Evolutionary conservation across 2,797 vertebrate species (phyloP).

Genomic region (Enteromius afrohamiltoni): DNA sequence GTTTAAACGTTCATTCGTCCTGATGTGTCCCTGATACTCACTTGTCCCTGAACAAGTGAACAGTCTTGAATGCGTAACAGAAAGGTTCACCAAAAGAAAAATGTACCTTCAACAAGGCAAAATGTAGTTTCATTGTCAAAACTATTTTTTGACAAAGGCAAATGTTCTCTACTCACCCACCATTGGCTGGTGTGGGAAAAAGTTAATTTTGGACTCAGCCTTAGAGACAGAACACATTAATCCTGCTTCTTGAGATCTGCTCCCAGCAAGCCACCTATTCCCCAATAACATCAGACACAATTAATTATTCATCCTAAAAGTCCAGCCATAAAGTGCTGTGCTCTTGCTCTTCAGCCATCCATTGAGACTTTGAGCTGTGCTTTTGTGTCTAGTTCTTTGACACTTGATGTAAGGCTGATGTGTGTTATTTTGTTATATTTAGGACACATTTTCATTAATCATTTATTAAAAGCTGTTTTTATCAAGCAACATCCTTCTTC

Average conservation of each 20-base stretch:
- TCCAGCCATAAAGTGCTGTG: conserved; percentile 16
- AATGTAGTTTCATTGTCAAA: not conserved
- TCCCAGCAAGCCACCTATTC: conserved; percentile 4
- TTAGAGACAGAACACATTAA: not conserved
- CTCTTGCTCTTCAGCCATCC: conserved; percentile 4
- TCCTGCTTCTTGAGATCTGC: not conserved
- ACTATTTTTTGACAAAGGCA: not conserved
- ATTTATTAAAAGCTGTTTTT: not conserved
- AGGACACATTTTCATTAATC: not conserved
- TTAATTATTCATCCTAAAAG: conserved; percentile 41
- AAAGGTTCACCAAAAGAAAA: not conserved
- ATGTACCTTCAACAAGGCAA: not conserved
- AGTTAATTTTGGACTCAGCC: not conserved
- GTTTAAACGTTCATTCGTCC: no score
- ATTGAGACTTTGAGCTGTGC: not conserved
- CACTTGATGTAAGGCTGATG: not conserved
- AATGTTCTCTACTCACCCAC: not conserved
- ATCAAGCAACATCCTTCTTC: not conserved
- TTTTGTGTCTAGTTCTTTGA: not conserved
- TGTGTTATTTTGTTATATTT: not conserved
- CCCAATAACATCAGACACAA: conserved; percentile 18
- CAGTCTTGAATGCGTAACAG: no score
- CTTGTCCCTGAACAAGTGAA: no score
- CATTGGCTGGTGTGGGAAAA: not conserved
- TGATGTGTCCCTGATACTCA: no score